phyloP scores from a whole-genome alignment of 2,797 vertebrate genomes.

The Basileuterus tristriatus region DNA sequence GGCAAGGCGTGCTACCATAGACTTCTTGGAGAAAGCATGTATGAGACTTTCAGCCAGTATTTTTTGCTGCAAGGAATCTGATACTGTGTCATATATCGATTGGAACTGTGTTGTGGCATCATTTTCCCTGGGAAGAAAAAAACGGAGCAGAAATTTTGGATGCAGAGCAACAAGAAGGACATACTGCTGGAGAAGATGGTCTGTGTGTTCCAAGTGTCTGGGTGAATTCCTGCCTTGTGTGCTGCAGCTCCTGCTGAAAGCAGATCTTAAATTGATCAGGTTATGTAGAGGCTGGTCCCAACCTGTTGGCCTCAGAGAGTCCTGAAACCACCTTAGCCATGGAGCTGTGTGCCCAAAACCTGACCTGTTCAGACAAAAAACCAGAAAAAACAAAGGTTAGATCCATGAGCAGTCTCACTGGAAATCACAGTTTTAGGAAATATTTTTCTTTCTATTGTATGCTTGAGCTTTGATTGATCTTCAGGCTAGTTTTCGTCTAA shows the following conservation, averaged over 20 bases:
- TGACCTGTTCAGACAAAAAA: not conserved
- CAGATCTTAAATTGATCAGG: not conserved
- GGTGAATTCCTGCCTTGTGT: not conserved
- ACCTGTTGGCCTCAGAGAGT: not conserved
- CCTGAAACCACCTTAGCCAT: not conserved
- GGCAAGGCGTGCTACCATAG: constrained; percentile 56
- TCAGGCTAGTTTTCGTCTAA: not conserved
- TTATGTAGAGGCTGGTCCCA: not conserved
- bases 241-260: not conserved
- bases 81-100: constrained; percentile 72
- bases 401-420: not conserved
- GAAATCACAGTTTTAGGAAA: not conserved
- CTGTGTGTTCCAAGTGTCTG: not conserved
- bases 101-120: constrained; percentile 61
- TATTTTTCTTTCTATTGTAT: not conserved
- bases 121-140: constrained; percentile 43
- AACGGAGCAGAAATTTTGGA: constrained; percentile 40
- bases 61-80: constrained; percentile 65
- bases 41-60: not conserved
- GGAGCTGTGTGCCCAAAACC: not conserved
- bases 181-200: not conserved
- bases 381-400: not conserved
- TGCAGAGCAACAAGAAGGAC: constrained; percentile 12
- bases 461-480: not conserved
- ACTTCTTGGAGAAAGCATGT: constrained; percentile 66